Conservation (phyloP, 2,113 vertebrate species). For the Heterocephalus glaber region DNA sequence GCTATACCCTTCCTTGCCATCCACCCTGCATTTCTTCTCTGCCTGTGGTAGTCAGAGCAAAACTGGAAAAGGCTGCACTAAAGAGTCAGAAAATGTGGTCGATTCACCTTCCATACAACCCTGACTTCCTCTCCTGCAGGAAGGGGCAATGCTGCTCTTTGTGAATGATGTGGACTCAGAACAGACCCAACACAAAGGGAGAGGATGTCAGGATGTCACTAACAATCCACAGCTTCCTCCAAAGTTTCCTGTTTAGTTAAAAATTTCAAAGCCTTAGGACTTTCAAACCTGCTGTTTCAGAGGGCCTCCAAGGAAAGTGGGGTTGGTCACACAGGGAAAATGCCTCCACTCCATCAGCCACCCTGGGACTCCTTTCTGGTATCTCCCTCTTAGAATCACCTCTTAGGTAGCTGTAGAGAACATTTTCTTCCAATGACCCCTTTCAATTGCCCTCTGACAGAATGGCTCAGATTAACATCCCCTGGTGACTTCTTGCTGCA, state of each 20-base stretch:
- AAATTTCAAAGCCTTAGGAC: neutral
- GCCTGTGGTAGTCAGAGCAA: neutral
- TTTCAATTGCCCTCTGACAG: neutral
- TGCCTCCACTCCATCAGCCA: too few relatives aligned
- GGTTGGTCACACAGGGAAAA: too few relatives aligned
- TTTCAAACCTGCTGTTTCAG: neutral
- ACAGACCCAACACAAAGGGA: neutral
- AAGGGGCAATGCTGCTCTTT: neutral
- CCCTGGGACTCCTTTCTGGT: neutral
- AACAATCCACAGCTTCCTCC: neutral
- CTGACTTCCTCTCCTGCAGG: neutral
- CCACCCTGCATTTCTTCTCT: neutral
- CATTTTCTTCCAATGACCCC: neutral
- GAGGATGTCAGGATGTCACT: neutral
- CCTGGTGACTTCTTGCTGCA: neutral
- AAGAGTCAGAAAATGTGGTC: fast-evolving
- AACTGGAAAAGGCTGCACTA: neutral
- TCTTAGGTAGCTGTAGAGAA: too few relatives aligned
- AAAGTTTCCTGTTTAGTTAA: constrained; percentile 1
- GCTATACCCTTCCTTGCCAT: neutral
- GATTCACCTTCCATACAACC: neutral
- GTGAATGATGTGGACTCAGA: neutral
- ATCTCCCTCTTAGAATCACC: neutral
- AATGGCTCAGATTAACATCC: neutral
- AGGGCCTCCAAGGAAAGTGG: neutral